phyloP scores from a whole-genome alignment of 2,797 vertebrate genomes.

The Alectoris magna region DNA sequence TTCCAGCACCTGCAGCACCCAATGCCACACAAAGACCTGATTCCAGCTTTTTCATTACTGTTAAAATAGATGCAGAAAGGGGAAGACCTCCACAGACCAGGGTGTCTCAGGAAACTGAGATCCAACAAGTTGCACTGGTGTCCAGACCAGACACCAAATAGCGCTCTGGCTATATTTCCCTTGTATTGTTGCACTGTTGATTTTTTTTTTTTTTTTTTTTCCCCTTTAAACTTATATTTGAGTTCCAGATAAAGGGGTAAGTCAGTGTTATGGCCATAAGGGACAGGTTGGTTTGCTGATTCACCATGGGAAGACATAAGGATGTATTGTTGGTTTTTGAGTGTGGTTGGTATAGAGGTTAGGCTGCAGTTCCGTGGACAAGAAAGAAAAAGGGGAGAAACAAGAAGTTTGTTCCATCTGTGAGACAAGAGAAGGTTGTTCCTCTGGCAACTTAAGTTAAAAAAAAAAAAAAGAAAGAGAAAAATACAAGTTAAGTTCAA shows the following conservation, averaged over 20 bases:
- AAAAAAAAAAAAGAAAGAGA: neutral
- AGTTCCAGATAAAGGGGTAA: neutral
- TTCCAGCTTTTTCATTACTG: neutral
- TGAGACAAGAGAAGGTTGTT: neutral
- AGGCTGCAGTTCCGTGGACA: neutral
- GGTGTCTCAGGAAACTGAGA: neutral
- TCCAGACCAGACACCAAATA: neutral
- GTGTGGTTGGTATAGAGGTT: neutral
- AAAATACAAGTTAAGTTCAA: constrained; percentile 30
- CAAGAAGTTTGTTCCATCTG: neutral
- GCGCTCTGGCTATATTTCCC: neutral
- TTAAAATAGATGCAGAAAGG: neutral
- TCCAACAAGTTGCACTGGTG: neutral
- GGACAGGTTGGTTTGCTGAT: neutral
- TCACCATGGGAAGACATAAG: neutral
- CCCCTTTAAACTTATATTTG: neutral
- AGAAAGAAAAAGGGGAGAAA: neutral
- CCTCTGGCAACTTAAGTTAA: neutral
- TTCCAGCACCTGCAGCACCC: neutral
- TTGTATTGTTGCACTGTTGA: neutral
- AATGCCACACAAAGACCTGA: neutral
- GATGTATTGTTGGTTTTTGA: neutral
- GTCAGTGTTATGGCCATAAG: neutral
- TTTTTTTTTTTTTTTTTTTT: neutral
- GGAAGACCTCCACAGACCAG: neutral